Evolutionary conservation across 2,888 invertebrate species (phyloP), one percentile per base, ranked within the genome.

Genomic region (Teleogryllus oceanicus): DNA sequence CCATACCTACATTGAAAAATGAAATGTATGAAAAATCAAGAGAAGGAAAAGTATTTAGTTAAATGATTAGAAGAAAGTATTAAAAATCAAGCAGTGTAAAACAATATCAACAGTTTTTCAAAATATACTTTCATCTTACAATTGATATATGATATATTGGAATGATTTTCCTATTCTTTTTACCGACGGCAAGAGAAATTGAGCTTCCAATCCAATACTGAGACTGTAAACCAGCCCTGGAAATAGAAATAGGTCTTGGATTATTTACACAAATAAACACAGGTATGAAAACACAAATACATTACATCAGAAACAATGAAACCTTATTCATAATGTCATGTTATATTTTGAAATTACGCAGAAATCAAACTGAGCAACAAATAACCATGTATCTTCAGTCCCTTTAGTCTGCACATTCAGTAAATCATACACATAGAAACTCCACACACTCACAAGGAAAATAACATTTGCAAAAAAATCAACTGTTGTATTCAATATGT

Each of bases 191-290:
- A 78, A 80, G 51, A 78, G 81, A 79, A 80, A 78, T 80, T 76
- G 80, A 80, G 75, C 78, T 82, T 80, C 79, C 79, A 78, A 80
- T 78, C 79, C 76, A 78, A 79, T 79, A 77, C 80, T 62, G 62
- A 80, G 80, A 79, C 76, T 80, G 80, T 81, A 80, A 84, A 84
- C 84, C 85, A 85, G 85, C 84, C 85, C 85, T 85, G 84, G 83
- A 85, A 85, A 84, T 84, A 85, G 84, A 85, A 85, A 85, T 83
- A 81, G 78, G 80, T 77, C 78, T 49, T 79, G 79, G 79, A 79
- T 82, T 82, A 82, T 80, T 80, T 79, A 78, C 80, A 79, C 78
- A 81, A 80, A 79, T 78, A 74, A 79, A 82, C 78, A 76, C 79
- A 82, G 81, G 62, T 81, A 79, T 77, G 49, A 50, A 50, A 20